Conservation (phyloP, 2,888 invertebrate species). For the Archaeoteleia sp. region DNA sequence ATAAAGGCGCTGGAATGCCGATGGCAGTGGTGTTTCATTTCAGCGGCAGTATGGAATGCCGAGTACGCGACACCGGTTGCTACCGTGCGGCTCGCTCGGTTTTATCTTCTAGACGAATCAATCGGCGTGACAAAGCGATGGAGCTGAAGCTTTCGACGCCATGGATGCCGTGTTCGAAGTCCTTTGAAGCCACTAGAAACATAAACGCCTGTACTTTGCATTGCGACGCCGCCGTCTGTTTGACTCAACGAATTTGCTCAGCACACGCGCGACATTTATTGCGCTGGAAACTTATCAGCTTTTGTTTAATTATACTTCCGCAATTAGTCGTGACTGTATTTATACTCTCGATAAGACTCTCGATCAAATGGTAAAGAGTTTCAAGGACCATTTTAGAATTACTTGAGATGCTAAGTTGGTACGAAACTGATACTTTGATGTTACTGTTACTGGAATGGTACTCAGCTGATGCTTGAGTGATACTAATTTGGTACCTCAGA, state of each 20-base stretch:
- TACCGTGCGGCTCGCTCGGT: not conserved
- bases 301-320: conserved; percentile 41
- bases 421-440: too few species aligned
- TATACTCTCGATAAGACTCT: too few species aligned
- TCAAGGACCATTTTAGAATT: too few species aligned
- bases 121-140: conserved; percentile 38
- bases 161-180: conserved; percentile 5
- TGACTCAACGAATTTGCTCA: not conserved
- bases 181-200: conserved; percentile 23
- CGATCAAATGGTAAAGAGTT: too few species aligned
- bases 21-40: conserved; percentile 63
- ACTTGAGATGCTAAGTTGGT: too few species aligned
- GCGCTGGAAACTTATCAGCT: too few species aligned
- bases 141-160: conserved; percentile 14
- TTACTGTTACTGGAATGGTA: too few species aligned
- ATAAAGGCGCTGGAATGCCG: conserved; percentile 65
- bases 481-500: too few species aligned
- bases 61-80: conserved; percentile 53
- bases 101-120: conserved; percentile 17
- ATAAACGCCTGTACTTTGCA: not conserved
- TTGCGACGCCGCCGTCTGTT: not conserved
- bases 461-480: too few species aligned
- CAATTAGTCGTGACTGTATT: too few species aligned
- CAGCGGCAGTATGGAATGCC: conserved; percentile 59
- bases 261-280: conserved; percentile 26